Evolutionary conservation across 2,113 vertebrate genomes (phyloP).

Genomic region (Ctenodactylus gundi): DNA sequence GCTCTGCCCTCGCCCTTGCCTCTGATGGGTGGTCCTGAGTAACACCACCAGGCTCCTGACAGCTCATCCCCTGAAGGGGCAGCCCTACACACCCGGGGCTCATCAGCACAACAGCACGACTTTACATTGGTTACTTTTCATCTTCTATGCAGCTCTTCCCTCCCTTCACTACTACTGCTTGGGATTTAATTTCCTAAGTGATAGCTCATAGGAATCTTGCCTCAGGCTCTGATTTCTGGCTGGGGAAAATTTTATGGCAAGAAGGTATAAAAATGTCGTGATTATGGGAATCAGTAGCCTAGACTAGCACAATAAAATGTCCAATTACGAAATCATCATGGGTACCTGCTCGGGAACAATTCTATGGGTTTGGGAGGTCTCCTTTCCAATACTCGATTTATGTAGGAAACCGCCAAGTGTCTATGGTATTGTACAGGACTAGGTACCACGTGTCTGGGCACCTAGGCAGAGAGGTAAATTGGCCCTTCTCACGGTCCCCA

Average conservation of each 20-base stretch:
- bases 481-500: neutral
- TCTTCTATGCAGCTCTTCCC: slow-evolving; percentile 15
- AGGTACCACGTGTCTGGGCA: neutral
- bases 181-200: neutral
- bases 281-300: neutral
- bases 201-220: neutral
- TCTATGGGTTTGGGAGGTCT: neutral
- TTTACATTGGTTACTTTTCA: neutral
- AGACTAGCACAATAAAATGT: no score
- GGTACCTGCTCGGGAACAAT: neutral
- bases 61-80: no score
- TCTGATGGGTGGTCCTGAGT: neutral
- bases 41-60: neutral
- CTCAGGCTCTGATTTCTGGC: neutral
- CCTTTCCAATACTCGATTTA: neutral
- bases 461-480: neutral
- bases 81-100: neutral
- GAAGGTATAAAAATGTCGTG: neutral
- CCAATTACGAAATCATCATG: neutral
- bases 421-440: neutral
- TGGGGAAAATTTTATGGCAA: neutral
- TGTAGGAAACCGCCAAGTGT: neutral
- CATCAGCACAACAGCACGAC: neutral
- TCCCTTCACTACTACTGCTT: neutral
- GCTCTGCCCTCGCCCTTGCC: neutral